A percentile compares a stretch with the other conserved stretches of the same genome.
Conservation (phyloP, 2,113 vertebrate genomes). For the Cathartes aura region DNA sequence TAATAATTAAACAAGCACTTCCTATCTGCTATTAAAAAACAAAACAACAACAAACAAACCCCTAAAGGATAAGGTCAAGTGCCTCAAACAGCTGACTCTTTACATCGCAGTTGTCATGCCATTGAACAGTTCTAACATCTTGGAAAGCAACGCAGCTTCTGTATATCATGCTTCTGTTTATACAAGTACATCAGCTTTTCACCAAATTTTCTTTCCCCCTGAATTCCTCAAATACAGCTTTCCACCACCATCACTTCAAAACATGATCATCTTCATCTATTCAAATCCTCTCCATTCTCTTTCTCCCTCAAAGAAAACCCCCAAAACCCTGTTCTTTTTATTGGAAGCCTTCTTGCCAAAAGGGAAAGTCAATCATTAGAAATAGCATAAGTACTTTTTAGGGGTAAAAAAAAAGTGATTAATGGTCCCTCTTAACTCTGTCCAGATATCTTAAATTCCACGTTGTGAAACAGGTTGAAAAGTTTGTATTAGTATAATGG, state of each 20-base stretch:
- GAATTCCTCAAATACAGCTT: background rate
- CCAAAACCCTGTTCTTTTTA: background rate
- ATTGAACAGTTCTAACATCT: background rate
- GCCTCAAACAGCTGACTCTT: background rate
- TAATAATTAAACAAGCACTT: constrained; percentile 38
- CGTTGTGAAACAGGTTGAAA: background rate
- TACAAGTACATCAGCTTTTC: background rate
- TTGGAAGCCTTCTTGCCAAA: background rate
- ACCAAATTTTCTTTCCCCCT: background rate
- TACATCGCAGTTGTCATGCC: background rate
- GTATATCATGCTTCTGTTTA: background rate
- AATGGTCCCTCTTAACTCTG: background rate
- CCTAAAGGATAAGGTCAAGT: background rate
- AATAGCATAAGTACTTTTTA: background rate
- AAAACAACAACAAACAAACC: background rate
- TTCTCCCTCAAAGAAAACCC: background rate
- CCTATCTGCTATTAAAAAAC: background rate
- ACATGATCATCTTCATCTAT: background rate
- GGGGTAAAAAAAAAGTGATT: background rate
- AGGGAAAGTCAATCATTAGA: background rate
- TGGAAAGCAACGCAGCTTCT: background rate
- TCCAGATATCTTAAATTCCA: background rate
- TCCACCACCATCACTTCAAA: background rate
- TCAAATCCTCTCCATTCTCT: background rate
- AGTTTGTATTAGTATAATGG: background rate